phyloP scores from a whole-genome alignment of 2,113 vertebrate species.

The Ursus arctos region DNA sequence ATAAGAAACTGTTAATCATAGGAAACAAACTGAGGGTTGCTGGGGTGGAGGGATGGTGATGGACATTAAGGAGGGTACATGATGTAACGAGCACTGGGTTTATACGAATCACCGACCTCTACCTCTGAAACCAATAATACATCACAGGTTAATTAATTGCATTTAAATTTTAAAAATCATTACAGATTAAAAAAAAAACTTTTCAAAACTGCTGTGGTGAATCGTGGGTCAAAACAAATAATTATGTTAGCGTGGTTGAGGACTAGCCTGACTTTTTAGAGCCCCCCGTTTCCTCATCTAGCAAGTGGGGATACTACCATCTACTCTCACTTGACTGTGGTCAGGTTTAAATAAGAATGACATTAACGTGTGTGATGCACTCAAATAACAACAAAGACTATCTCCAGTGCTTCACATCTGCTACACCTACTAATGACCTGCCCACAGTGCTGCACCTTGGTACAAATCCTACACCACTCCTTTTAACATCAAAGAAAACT shows the following conservation, averaged over 20 bases:
- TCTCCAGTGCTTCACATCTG: not conserved
- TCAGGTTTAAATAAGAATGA: slow-evolving; percentile 14
- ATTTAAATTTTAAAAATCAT: too few relatives aligned
- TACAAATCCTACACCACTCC: not conserved
- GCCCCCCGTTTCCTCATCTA: not conserved
- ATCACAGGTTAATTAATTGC: too few relatives aligned
- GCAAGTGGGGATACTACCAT: not conserved
- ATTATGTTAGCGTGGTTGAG: not conserved
- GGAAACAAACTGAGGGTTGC: too few relatives aligned
- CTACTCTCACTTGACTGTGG: not conserved
- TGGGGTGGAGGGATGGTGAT: too few relatives aligned
- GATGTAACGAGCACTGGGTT: too few relatives aligned
- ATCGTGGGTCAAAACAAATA: not conserved
- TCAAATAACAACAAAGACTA: not conserved
- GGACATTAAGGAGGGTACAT: too few relatives aligned
- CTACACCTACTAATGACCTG: not conserved
- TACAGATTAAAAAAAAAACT: too few relatives aligned
- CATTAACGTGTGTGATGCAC: not conserved
- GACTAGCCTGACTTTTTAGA: not conserved
- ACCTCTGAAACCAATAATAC: too few relatives aligned
- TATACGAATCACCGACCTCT: too few relatives aligned
- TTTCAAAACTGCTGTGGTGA: not conserved
- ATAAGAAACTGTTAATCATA: too few relatives aligned
- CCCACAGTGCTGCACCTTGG: not conserved
- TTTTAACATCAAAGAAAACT: not conserved